Conservation (phyloP, 1,140 invertebrate species). For the Lasioglossum albipes region DNA sequence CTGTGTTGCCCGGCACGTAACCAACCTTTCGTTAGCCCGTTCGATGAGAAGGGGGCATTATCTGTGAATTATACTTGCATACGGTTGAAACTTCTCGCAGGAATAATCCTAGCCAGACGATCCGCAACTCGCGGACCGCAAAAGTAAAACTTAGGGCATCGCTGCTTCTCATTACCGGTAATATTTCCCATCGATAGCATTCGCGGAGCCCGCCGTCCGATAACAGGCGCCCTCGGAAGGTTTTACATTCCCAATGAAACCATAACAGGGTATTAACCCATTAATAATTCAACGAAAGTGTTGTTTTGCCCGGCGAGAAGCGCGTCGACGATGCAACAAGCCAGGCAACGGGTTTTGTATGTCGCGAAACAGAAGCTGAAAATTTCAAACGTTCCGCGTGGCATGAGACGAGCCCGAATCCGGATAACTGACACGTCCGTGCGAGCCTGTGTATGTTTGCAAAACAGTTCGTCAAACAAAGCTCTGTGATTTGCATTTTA, state of each 20-base stretch:
- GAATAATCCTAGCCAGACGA: neutral
- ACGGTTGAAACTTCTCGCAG: neutral
- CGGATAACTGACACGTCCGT: no score
- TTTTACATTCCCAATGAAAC: neutral
- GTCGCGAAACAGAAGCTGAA: no score
- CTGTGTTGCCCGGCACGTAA: slow-evolving; percentile 2
- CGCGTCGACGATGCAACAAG: no score
- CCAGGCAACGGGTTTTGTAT: no score
- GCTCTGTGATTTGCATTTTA: no score
- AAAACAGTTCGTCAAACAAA: no score
- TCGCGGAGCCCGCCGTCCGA: neutral
- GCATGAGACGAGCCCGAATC: no score
- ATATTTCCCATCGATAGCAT: neutral
- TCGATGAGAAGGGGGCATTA: slow-evolving; percentile 1
- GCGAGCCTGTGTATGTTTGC: no score
- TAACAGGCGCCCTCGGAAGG: neutral
- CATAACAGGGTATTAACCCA: neutral
- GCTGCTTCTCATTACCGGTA: neutral
- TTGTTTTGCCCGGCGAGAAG: no score
- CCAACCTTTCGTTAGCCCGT: slow-evolving; percentile 12
- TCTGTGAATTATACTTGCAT: slow-evolving; percentile 22
- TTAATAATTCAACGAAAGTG: no score
- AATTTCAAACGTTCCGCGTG: no score
- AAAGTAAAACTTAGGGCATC: neutral
- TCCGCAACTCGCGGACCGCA: neutral